A percentile compares a stretch with the other conserved stretches of the same genome.
phyloP scores from a whole-genome alignment of 1,140 invertebrate genomes.

The Anoplolepis gracilipes region DNA sequence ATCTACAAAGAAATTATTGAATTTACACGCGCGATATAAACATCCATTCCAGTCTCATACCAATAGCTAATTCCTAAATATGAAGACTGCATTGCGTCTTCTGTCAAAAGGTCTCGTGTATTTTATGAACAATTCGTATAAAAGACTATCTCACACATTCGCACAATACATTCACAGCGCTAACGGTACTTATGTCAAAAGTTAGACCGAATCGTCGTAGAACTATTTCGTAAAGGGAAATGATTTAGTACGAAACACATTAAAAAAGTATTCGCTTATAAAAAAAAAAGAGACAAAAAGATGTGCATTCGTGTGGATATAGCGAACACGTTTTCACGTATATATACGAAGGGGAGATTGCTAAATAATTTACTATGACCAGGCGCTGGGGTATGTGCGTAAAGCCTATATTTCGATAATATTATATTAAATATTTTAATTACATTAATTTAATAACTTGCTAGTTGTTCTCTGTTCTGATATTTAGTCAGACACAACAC shows the following conservation, averaged over 20 bases:
- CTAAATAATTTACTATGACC: conserved; percentile 77
- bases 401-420: conserved; percentile 69
- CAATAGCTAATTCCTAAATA: conserved; percentile 31
- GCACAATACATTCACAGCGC: conserved; percentile 38
- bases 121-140: conserved; percentile 73
- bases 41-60: conserved; percentile 39
- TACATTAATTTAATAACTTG: conserved; percentile 73
- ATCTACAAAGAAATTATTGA: conserved; percentile 59
- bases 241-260: neutral
- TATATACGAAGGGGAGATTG: neutral
- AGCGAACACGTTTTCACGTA: conserved; percentile 3
- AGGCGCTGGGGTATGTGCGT: conserved; percentile 70
- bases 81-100: conserved; percentile 47
- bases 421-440: conserved; percentile 78
- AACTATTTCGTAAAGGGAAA: conserved; percentile 6
- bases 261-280: conserved; percentile 19
- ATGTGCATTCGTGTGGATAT: conserved; percentile 31
- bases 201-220: conserved; percentile 67
- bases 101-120: conserved; percentile 11
- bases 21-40: conserved; percentile 27
- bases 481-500: conserved; percentile 62
- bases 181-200: conserved; percentile 61
- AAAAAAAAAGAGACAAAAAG: conserved; percentile 28
- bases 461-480: conserved; percentile 53
- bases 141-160: conserved; percentile 72